phyloP scores from a whole-genome alignment of 1,140 invertebrate genomes.

The Pollicipes pollicipes region DNA sequence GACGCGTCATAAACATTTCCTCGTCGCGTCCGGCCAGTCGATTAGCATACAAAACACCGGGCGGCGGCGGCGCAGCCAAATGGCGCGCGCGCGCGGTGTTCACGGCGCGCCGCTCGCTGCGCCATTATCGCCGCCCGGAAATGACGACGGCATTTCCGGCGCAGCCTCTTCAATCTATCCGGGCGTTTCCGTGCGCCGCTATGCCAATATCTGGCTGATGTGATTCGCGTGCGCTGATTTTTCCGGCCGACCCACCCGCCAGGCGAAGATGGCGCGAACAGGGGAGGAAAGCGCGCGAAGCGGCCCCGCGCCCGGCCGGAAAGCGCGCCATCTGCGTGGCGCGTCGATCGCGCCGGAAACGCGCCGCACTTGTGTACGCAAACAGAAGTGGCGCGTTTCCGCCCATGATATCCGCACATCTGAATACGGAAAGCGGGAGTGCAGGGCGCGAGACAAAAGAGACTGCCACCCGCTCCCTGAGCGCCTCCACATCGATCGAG shows the following conservation, averaged over 20 bases:
- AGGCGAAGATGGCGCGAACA: background rate
- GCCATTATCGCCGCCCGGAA: background rate
- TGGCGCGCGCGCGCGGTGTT: background rate
- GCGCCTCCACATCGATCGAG: too few species aligned
- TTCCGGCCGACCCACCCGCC: background rate
- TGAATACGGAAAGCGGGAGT: too few species aligned
- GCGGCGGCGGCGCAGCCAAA: background rate
- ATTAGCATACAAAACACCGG: background rate
- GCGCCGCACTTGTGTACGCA: background rate
- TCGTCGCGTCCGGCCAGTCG: background rate
- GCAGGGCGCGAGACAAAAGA: too few species aligned
- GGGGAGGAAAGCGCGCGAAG: background rate
- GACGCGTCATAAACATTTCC: background rate
- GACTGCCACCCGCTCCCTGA: too few species aligned
- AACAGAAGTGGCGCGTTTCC: background rate
- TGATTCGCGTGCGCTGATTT: background rate
- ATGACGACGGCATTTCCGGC: background rate
- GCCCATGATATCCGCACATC: background rate
- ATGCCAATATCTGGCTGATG: background rate
- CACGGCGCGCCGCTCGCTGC: too few species aligned
- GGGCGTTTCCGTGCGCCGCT: background rate
- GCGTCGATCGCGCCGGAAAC: too few species aligned
- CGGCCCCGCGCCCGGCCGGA: background rate
- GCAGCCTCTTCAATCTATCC: background rate
- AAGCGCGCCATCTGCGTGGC: too few species aligned